These are phyloP conservation scores for Martes martes DNA, from an alignment of 2,113 vertebrate species.

Conservation along the genomic window DNA sequence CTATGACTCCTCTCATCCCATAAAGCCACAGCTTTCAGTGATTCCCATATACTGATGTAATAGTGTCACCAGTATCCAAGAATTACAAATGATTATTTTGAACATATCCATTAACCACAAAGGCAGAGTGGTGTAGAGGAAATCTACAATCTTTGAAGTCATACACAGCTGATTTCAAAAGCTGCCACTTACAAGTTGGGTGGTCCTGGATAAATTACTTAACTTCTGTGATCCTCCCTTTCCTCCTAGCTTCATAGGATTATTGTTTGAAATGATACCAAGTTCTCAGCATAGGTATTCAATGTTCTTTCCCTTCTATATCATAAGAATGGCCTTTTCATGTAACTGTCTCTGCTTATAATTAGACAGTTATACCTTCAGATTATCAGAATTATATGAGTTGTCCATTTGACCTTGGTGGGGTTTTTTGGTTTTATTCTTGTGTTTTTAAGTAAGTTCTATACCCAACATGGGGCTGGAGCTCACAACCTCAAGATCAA, in stretches of 20 bases:
- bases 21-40: background rate
- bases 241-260: constrained; percentile 7
- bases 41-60: background rate
- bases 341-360: background rate
- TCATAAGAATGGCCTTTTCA: background rate
- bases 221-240: constrained; percentile 39
- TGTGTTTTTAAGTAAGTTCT: background rate
- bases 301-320: background rate
- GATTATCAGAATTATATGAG: constrained; percentile 19
- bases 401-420: background rate
- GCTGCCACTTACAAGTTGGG: constrained; percentile 31
- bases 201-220: constrained; percentile 4
- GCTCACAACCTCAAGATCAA: background rate
- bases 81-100: constrained; percentile 30
- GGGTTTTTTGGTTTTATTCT: background rate
- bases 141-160: constrained; percentile 25
- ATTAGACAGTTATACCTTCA: background rate
- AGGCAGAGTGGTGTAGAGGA: constrained; percentile 6
- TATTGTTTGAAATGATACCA: background rate
- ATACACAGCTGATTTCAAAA: constrained; percentile 31
- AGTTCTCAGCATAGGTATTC: background rate
- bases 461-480: background rate
- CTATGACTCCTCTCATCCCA: background rate
- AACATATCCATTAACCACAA: constrained; percentile 23
- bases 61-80: background rate